Conservation (phyloP, 2,797 vertebrate genomes). For the Trachurus trachurus region DNA sequence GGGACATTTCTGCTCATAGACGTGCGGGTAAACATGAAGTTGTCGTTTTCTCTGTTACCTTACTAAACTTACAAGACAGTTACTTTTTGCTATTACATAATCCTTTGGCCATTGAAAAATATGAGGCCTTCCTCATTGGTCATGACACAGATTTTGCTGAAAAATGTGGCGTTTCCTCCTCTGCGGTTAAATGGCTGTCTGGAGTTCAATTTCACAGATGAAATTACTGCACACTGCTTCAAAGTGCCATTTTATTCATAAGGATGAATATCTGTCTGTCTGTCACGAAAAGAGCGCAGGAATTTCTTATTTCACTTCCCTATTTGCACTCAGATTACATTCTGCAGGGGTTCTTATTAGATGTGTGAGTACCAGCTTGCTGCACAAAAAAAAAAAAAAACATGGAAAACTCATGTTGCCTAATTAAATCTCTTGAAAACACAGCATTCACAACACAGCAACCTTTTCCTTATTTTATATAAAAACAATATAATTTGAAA, state of each 20-base stretch:
- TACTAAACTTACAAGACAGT: neutral
- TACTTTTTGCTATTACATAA: neutral
- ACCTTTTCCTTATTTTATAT: slow-evolving; percentile 93
- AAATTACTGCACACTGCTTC: slow-evolving; percentile 68
- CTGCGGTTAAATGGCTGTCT: neutral
- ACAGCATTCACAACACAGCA: slow-evolving; percentile 82
- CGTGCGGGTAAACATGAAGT: neutral
- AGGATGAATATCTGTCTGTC: slow-evolving; percentile 60
- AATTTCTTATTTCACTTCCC: slow-evolving; percentile 42
- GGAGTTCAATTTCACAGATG: slow-evolving; percentile 50
- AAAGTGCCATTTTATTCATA: slow-evolving; percentile 77
- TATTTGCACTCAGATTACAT: slow-evolving; percentile 43
- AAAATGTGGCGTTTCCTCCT: neutral
- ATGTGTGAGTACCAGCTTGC: slow-evolving; percentile 39
- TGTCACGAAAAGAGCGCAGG: slow-evolving; percentile 61
- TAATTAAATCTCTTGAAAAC: slow-evolving; percentile 68
- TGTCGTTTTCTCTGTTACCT: neutral
- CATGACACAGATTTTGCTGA: neutral
- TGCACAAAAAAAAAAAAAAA: slow-evolving; percentile 38
- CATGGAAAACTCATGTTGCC: slow-evolving; percentile 32
- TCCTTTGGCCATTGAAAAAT: neutral
- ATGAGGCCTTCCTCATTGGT: neutral
- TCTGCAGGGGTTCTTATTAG: slow-evolving; percentile 30
- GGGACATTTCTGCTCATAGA: neutral
- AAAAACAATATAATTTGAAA: slow-evolving; percentile 98